Evolutionary conservation across 2,888 invertebrate species (phyloP).

Genomic region (Acanthopleura granulata): DNA sequence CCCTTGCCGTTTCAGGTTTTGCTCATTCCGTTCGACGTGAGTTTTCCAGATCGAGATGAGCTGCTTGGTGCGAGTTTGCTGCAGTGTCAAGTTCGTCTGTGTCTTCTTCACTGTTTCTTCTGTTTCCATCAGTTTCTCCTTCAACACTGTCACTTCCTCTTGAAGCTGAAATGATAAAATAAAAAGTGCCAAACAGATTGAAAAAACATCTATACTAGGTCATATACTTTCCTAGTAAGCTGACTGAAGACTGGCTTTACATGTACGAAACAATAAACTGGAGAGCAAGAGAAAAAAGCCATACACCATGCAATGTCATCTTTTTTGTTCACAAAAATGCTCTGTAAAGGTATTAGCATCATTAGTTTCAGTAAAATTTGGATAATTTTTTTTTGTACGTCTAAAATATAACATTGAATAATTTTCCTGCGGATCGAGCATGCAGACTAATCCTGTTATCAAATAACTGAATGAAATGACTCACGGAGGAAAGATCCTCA

Average conservation of each 20-base stretch:
- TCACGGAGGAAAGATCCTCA: too few relatives aligned
- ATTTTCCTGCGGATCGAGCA: too few relatives aligned
- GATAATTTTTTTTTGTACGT: too few relatives aligned
- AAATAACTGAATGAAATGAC: too few relatives aligned
- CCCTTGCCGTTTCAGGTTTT: slow-evolving; percentile 34
- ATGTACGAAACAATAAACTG: too few relatives aligned
- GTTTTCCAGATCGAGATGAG: slow-evolving; percentile 42
- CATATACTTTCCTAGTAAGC: background rate
- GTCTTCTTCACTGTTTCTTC: slow-evolving; percentile 19
- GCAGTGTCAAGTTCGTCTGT: slow-evolving; percentile 37
- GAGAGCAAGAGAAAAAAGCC: too few relatives aligned
- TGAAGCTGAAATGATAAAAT: slow-evolving; percentile 24
- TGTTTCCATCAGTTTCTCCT: slow-evolving; percentile 22
- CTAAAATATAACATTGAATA: too few relatives aligned
- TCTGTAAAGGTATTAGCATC: too few relatives aligned
- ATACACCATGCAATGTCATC: too few relatives aligned
- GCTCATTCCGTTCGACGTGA: slow-evolving; percentile 44
- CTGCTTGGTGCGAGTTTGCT: slow-evolving; percentile 44
- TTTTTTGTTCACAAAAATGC: too few relatives aligned
- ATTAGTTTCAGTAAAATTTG: too few relatives aligned
- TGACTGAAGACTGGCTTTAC: background rate
- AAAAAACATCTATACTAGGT: background rate
- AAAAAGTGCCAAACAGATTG: background rate
- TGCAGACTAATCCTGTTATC: too few relatives aligned
- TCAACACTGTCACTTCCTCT: slow-evolving; percentile 21